Conservation (phyloP, 2,797 vertebrate species). For the Pipistrellus kuhlii region DNA sequence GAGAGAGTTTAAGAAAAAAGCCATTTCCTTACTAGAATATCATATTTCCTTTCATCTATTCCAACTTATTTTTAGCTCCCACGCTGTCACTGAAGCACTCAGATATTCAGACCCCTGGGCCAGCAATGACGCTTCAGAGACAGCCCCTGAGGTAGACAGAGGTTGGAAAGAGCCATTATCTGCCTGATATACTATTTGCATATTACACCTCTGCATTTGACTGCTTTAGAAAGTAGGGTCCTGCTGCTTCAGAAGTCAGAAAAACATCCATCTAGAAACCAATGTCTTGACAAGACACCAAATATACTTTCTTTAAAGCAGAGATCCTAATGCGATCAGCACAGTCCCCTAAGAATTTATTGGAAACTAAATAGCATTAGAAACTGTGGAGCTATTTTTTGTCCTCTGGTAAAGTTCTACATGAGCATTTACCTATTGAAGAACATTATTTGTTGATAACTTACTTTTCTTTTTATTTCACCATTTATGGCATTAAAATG, state of each 20-base stretch:
- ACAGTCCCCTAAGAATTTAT: not conserved
- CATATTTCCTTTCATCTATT: constrained; percentile 21
- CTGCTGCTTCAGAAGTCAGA: constrained; percentile 19
- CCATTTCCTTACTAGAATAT: constrained; percentile 50
- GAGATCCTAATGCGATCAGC: not conserved
- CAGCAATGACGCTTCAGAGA: not conserved
- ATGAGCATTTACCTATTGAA: not conserved
- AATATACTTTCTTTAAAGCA: not conserved
- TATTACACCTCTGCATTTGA: not conserved
- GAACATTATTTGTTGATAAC: not conserved
- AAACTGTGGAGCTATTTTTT: not conserved
- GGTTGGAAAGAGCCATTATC: not conserved
- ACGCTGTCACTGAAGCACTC: not conserved
- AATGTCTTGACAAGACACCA: not conserved
- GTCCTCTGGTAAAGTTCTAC: not conserved
- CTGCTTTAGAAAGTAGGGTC: not conserved
- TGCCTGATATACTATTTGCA: not conserved
- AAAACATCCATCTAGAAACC: not conserved
- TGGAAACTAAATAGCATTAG: not conserved
- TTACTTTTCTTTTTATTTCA: not conserved
- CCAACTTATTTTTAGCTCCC: constrained; percentile 35
- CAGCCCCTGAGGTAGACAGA: not conserved
- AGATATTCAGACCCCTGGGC: not conserved
- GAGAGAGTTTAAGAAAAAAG: constrained; percentile 33
- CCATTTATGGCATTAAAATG: not conserved